Evolutionary conservation across 2,888 invertebrate genomes (phyloP).

Genomic region (Stramonita haemastoma): DNA sequence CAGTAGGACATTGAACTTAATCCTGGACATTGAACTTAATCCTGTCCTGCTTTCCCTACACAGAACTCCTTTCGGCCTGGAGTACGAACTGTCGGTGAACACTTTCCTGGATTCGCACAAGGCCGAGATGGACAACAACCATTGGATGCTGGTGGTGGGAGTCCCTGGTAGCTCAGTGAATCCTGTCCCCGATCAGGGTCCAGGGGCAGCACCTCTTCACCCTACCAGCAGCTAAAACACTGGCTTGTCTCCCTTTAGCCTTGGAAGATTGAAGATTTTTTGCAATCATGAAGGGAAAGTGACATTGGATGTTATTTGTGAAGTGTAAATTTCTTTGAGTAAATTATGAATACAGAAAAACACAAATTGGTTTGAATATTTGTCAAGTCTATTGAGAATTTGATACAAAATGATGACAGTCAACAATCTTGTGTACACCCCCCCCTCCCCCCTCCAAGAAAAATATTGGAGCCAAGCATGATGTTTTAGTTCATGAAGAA

Average conservation of each 20-base stretch:
- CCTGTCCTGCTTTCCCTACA: not conserved
- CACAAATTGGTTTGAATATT: no score
- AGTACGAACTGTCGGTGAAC: slow-evolving; percentile 73
- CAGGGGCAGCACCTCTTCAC: slow-evolving; percentile 22
- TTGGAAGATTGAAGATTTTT: not conserved
- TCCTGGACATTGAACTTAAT: no score
- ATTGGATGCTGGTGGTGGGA: slow-evolving; percentile 72
- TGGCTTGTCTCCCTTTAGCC: not conserved
- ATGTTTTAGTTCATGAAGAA: no score
- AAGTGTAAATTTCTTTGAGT: not conserved
- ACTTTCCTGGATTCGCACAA: slow-evolving; percentile 74
- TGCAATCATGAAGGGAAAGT: not conserved
- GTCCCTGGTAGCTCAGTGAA: slow-evolving; percentile 68
- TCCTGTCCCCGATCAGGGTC: slow-evolving; percentile 51
- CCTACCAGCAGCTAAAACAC: slow-evolving; percentile 14
- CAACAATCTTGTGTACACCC: no score
- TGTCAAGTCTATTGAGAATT: no score
- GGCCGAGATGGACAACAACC: slow-evolving; percentile 74
- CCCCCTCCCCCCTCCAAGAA: no score
- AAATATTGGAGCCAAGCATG: no score
- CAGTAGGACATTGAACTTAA: not conserved
- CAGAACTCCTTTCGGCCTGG: slow-evolving; percentile 74
- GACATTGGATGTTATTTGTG: not conserved
- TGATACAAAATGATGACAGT: no score
- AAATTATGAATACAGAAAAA: not conserved